Base-by-base conservation (phyloP, 2,797 vertebrate genomes). In the Podarcis siculus region DNA sequence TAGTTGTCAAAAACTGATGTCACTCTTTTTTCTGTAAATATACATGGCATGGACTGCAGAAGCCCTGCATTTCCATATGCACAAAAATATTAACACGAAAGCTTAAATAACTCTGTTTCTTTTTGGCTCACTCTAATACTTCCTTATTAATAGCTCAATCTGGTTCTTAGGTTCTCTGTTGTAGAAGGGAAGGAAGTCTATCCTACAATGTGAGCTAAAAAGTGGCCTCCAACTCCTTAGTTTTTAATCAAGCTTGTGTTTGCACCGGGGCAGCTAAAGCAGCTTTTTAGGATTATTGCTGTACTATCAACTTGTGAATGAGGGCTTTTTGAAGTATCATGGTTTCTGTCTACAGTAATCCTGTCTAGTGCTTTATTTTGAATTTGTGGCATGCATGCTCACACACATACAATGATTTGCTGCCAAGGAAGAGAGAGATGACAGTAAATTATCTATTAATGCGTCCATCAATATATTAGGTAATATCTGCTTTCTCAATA, bases 1-100 rank as follows among this genome's bases (percentile, higher is more conserved):
- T 55, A 87, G 83, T 92, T 94, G 92, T 93, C 90, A 94, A 89
- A 91, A 91, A 64, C 89, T 91, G 91, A 93, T 85, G 79, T 79
- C 93, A 90, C 69, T 75, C 76, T 92, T 91, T 87, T 87, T 82
- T 89, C 5, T 86, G 81, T 90, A 58, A 88, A 9, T 75, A 23
- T 25, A 55, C 61, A 85, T 71, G 85, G 82, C 42, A 78, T 79
- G 89, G 86, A 86, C 72, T 85, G 37, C 85, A 89, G 55, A 91
- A 92, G 79, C 5, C 37, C 89, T 90, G 87, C 88, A 66, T 72
- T 91, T 71, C 79, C 89, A 89, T 91, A 92, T 89, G 86, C 86
- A 79, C 0, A 0, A 49, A 0, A 66, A 85, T 3, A 32, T 49
- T 86, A 55, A 79, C 0, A 0, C 6, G 21, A 90, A 83, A 35